Base-by-base conservation (phyloP, 2,797 vertebrate genomes). In the Ambastaia sidthimunki region DNA sequence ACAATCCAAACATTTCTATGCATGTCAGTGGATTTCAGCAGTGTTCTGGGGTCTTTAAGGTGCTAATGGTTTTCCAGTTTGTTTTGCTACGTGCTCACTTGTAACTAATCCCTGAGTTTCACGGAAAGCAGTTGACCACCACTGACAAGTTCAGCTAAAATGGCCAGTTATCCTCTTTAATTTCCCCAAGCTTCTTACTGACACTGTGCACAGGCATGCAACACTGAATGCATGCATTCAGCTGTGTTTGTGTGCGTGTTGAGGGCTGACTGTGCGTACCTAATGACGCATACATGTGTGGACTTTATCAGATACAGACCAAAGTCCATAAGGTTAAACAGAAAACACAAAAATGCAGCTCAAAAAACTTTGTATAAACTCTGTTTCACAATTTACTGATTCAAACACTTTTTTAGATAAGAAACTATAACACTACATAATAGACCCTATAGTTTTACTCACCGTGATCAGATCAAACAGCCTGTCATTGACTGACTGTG, bases 171-270 rank as follows among this genome's bases (percentile, higher is more conserved):
- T 83, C 74, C 79, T 52, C 74, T 83, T 73, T 66, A 55, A 73
- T 73, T 62, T 62, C 55, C 52, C 0, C 78, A 83, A 81, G 67
- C 71, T 81, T 48, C 34, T 73, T 81, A 81, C 81, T 52, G 60
- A 72, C 78, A 80, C 57, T 77, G 21, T 54, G 66, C 47, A 73
- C 60, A 71, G 74, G 70, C 18, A 74, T 62, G 9, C 55, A 65
- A 5, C 16, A 5, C 18, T 76, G 18, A 71, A 65, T 10, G 0
- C 63, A 57, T 19, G 9, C 0, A 34, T 28, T 66, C 25, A 16
- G 16, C 12, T 66, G 48, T 62, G 25, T 9, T 37, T 7, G 10
- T 12, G 3, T 37, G 19, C 18, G 71, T 23, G 34, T 7, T 37
- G 3, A 19, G 28, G 60, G 47, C 47, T 41, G 52, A 21, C 6